phyloP scores from a whole-genome alignment of 35 echinoderm and acorn worm genomes.

The Heliocidaris erythrogramma region DNA sequence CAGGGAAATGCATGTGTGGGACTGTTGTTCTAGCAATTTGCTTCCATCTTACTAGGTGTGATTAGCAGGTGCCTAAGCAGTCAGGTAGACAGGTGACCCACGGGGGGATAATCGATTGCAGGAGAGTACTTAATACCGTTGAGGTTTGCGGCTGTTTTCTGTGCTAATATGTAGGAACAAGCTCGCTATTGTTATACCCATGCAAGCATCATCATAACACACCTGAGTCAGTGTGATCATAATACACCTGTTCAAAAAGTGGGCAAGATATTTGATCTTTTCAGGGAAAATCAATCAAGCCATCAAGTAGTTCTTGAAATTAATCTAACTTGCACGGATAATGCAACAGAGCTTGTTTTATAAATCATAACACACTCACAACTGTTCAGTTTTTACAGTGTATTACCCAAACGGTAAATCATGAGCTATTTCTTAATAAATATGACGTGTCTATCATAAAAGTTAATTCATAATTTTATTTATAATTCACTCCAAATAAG shows the following conservation, averaged over 20 bases:
- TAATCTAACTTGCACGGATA: neutral
- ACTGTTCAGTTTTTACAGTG: too few relatives aligned
- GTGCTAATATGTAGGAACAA: neutral
- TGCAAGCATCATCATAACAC: too few relatives aligned
- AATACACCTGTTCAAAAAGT: neutral
- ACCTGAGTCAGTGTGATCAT: too few relatives aligned
- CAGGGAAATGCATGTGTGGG: constrained; percentile 35
- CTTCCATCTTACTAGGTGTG: constrained; percentile 16
- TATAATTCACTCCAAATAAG: too few relatives aligned
- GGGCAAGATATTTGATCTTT: neutral
- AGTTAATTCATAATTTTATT: too few relatives aligned
- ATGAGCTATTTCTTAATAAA: too few relatives aligned
- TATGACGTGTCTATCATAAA: too few relatives aligned
- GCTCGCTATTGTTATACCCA: neutral
- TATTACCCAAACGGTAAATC: too few relatives aligned
- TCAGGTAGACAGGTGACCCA: constrained; percentile 2
- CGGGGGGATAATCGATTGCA: neutral
- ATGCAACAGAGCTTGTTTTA: neutral
- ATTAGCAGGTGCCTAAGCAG: neutral
- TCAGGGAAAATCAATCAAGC: neutral
- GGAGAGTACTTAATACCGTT: neutral
- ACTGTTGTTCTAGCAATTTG: constrained; percentile 46
- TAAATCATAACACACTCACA: neutral
- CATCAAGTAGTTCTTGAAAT: neutral
- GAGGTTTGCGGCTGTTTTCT: neutral